Base-by-base conservation (phyloP, 53 echinoderm and acorn worm species). In the Holothuria scabra region DNA sequence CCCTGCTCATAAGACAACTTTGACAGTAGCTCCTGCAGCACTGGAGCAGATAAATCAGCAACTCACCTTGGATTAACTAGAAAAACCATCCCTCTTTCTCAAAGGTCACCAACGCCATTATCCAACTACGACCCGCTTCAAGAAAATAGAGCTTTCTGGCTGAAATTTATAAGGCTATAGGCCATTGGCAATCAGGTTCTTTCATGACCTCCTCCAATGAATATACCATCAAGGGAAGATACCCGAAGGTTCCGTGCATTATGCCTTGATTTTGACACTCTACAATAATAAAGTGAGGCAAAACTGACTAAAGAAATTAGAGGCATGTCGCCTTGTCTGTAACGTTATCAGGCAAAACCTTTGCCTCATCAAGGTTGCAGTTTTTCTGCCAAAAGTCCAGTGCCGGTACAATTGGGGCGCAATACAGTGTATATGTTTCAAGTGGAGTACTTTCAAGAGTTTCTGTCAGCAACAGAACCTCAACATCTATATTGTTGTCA, bases 221-320 rank as follows among this genome's bases (percentile, higher is more conserved):
- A 69, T 69, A 11, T 69, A 30, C 12, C 41, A 74, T 26, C 46
- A 74, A 31, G 46, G 41, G 75, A 16, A 74, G 13, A 74, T 74
- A 46, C 75, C 75, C 24, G 41, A 74, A 59, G 63, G 10, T 10
- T 44, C 10, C 44, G n/a, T n/a, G n/a, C 48, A 12, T 48, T 8
- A 48, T 48, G 48, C 48, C 48, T 48, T 48, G 24, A n/a, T n/a
- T n/a, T n/a, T n/a, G n/a, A n/a, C n/a, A n/a, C n/a, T n/a, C n/a
- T n/a, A n/a, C n/a, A n/a, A 84, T n/a, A n/a, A n/a, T n/a, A 84
- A 19, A 84, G 24, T 72, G 58, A 4, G 59, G 59, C 85, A n/a
- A 85, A 85, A 37, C 85, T 34, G 61, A 85, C 22, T 85, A 59
- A 12, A 72, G 74, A 57, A 85, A 72, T 68, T 70, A 46, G 72